A percentile compares a stretch with the other conserved stretches of the same genome.
Evolutionary conservation across 2,113 vertebrate genomes (phyloP).

Genomic region (Fulica atra): DNA sequence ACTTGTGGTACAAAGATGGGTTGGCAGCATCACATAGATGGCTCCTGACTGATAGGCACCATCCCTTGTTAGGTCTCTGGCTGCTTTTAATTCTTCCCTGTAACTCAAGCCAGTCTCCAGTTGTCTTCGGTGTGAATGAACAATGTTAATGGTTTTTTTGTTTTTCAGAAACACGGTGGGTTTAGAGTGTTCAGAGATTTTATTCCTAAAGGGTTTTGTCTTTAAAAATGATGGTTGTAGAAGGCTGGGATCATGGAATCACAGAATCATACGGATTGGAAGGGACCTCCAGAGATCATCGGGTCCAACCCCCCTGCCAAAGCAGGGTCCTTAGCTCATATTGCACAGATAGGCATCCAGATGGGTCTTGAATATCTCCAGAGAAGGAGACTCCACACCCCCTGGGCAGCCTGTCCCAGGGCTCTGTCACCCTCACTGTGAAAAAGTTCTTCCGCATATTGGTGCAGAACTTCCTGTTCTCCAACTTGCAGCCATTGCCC

Average conservation of each 20-base stretch:
- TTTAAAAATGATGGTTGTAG: neutral
- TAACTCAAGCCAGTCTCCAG: neutral
- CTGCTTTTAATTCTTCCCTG: neutral
- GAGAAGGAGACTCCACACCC: too few species aligned
- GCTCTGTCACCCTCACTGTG: too few species aligned
- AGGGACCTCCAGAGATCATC: too few species aligned
- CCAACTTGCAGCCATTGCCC: too few species aligned
- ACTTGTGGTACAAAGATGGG: neutral
- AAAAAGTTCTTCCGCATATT: too few species aligned
- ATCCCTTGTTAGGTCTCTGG: neutral
- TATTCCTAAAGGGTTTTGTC: neutral
- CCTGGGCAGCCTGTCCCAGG: too few species aligned
- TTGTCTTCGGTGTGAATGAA: neutral
- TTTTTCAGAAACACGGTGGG: neutral
- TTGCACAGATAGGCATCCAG: too few species aligned
- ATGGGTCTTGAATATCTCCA: too few species aligned
- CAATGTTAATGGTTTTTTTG: neutral
- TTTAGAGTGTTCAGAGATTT: neutral
- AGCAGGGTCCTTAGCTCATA: too few species aligned
- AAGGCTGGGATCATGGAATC: neutral
- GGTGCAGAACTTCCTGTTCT: too few species aligned
- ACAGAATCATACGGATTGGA: too few species aligned
- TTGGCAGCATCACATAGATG: neutral
- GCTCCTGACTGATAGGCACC: neutral
- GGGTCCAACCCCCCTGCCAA: too few species aligned